Base-by-base conservation (phyloP, 2,113 vertebrate species). In the Aramus guarauna region DNA sequence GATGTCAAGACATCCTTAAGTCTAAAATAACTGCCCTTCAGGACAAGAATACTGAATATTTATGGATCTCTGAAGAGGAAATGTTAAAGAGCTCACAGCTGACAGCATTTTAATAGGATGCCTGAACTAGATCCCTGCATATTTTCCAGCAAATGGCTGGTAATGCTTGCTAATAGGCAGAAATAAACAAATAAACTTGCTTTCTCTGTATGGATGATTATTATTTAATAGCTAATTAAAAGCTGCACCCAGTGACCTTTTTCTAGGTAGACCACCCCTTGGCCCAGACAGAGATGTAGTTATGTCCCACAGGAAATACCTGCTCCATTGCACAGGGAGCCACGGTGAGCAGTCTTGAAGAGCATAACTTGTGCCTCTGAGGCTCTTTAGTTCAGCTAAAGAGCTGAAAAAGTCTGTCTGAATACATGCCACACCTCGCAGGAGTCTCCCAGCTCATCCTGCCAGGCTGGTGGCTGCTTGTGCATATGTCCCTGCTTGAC, bases 11-110 rank as follows among this genome's bases (percentile, higher is more conserved):
- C 17, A 91, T 27, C 21, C 13, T 84, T 67, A 78, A 67, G 43
- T 45, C 27, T 88, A 64, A 91, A 92, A 83, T 72, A 62, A 78
- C 12, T 74, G 56, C 19, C 73, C 85, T 91, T 89, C 39, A 72
- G 47, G 73, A 78, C 72, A 93, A 86, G 50, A 84, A 45, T 16
- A 55, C 34, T 92, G 91, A 94, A 94, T 96, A 91, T 94, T 95
- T 92, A 95, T 86, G 20, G 52, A 19, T 53, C 22, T 48, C 73
- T 21, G 41, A 95, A 92, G 83, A 84, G 36, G 90, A 90, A 92
- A 88, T 81, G 18, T 55, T 80, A 32, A 88, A 90, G 52, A 88
- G 19, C 53, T 94, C 82, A 53, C 24, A 85, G 59, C 29, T 92
- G 78, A 90, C 72, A 86, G 30, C 17, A 56, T 74, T 96, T 92